Evolutionary conservation across 1,140 invertebrate genomes (phyloP), one percentile per base, ranked within the genome.

Genomic region (Drosophila lini): DNA sequence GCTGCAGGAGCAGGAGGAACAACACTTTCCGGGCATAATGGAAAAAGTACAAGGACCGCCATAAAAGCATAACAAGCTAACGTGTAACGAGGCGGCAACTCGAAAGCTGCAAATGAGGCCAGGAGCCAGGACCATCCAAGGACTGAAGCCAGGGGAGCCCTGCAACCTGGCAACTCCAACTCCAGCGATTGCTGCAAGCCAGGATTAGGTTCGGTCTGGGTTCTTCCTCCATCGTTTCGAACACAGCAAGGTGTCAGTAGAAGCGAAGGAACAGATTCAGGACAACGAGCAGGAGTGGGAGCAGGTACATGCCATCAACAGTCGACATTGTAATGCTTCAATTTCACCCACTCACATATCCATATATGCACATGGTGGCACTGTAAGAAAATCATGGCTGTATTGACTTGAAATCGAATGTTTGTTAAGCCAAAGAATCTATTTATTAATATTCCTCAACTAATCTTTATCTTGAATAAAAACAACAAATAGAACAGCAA

Each of bases 51-150:
- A 86, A 79, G 67, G 74, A 48, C 59, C 71, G 74, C 65, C 74
- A 75, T 85, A 81, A 86, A 86, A 86, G 78, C 78, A 86, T 75
- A 86, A 85, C 82, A 86, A 88, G 82, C 69, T 63, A 85, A 86
- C 79, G 82, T 85, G 81, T 74, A 80, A 78, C 80, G 57, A 75
- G 69, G 69, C 80, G 44, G 76, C 77, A 70, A 70, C 74, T 78
- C 61, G 69, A 78, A 73, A 70, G 64, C 74, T 81, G 63, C 67
- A 84, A 84, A 84, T 84, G 77, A 84, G 81, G 81, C 59, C 81
- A 84, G 60, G 22, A 56, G 34, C 19, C 42, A 59, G 74, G 31
- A 50, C 48, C 28, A 70, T 10, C 34, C n/a, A 25, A 71, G 52
- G 47, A 56, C 15, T 34, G 15, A 16, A 31, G 16, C 25, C 31